phyloP scores from a whole-genome alignment of 35 echinoderm and acorn worm species.

The Hemicentrotus pulcherrimus region DNA sequence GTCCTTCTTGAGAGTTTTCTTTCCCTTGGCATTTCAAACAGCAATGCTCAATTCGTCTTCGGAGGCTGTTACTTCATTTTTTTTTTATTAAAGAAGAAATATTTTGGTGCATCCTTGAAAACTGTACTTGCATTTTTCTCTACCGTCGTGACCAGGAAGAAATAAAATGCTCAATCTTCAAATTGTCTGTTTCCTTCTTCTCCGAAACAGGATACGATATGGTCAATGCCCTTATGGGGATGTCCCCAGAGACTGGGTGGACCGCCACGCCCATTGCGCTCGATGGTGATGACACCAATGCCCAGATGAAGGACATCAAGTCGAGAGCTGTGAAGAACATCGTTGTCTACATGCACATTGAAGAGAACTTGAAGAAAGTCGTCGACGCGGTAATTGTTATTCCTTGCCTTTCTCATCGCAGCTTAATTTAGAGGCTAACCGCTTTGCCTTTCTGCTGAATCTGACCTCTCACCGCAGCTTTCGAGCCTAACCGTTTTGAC shows the following conservation, averaged over 20 bases:
- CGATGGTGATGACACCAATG: constrained; percentile 37
- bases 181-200: not conserved
- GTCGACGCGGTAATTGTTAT: constrained; percentile 50
- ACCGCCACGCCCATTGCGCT: constrained; percentile 25
- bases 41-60: too few relatives aligned
- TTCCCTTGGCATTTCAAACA: too few relatives aligned
- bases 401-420: not conserved
- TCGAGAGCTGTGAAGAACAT: constrained; percentile 61
- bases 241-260: constrained; percentile 43
- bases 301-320: constrained; percentile 60
- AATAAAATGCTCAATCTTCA: too few relatives aligned
- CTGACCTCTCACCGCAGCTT: not conserved
- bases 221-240: constrained; percentile 37
- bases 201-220: constrained; percentile 41
- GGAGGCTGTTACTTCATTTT: too few relatives aligned
- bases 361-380: constrained; percentile 70
- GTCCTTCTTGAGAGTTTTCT: too few relatives aligned
- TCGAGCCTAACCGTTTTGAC: too few relatives aligned
- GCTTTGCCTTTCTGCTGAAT: too few relatives aligned
- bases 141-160: too few relatives aligned
- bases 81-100: too few relatives aligned
- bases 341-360: constrained; percentile 64
- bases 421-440: not conserved
- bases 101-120: too few relatives aligned
- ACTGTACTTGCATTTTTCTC: too few relatives aligned